Evolutionary conservation across 2,888 invertebrate species (phyloP).

Genomic region (Eupithecia dodoneata): DNA sequence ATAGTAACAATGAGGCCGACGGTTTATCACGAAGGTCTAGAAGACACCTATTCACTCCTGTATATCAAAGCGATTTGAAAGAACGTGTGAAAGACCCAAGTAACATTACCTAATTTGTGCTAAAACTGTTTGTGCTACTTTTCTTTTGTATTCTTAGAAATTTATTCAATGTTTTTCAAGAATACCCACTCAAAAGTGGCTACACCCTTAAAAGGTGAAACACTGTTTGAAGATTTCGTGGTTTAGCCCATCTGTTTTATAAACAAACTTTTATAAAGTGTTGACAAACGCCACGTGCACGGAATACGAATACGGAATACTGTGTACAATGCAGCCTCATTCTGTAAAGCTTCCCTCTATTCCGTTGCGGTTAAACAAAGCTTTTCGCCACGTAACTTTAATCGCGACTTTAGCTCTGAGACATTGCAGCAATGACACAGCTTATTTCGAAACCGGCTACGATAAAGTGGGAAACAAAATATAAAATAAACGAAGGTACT

Average conservation of each 20-base stretch:
- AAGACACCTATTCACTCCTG: neutral
- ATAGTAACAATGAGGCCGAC: neutral
- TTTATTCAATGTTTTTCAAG: neutral
- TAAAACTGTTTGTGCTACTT: neutral
- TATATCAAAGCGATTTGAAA: neutral
- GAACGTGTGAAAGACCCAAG: neutral
- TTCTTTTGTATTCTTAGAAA: neutral
- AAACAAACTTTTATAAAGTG: conserved; percentile 5
- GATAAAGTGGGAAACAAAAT: neutral
- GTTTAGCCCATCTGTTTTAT: neutral
- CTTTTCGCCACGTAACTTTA: conserved; percentile 37
- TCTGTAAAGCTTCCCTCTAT: conserved; percentile 27
- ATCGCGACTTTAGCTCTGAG: conserved; percentile 35
- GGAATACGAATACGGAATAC: conserved; percentile 27
- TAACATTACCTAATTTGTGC: neutral
- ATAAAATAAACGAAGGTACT: neutral
- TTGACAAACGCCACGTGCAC: conserved; percentile 6
- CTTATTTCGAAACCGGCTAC: conserved; percentile 22
- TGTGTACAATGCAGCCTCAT: conserved; percentile 18
- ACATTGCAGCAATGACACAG: conserved; percentile 33
- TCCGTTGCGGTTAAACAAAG: conserved; percentile 34
- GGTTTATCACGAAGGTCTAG: neutral
- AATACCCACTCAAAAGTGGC: neutral
- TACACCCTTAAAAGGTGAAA: neutral
- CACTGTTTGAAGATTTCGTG: neutral